Evolutionary conservation across 2,888 invertebrate genomes (phyloP), one percentile per base, ranked within the genome.

Genomic region (Heliconius charithonia): DNA sequence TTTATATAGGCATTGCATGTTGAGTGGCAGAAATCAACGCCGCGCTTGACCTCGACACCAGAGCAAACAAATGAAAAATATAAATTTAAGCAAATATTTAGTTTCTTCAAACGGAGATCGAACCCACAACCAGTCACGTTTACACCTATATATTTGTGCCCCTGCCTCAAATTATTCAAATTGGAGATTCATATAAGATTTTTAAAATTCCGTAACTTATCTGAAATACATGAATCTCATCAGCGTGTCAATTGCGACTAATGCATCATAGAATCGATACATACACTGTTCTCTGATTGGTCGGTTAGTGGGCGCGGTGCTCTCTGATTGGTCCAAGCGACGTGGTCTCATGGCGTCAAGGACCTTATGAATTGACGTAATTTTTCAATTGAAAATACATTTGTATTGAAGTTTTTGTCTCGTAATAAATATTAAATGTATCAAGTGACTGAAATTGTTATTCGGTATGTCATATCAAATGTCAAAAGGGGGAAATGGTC

Each of bases 341-440:
- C 69, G 77, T 82, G 80, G 82, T 75, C 84, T 89, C 87, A 89
- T 85, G 7, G 89, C 88, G 88, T 87, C 88, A 90, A 90, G 91
- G 91, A 84, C 90, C 92, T 90, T 51, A 83, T 89, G 84, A 87
- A 91, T 89, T 88, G 89, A 86, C 85, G 86, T 87, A 90, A 90
- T 91, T 91, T 92, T 91, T 91, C 90, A 90, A 92, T 91, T 90
- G 88, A 88, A 85, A 87, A 85, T 82, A 83, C 84, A 85, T 82
- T 82, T 76, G 75, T 80, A 81, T 83, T 83, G 80, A 81, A 79
- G 82, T 84, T 84, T 75, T 83, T 81, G 82, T 83, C 76, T 79
- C 76, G 74, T 79, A 81, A 81, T 82, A 82, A 81, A 83, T 81
- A 78, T 79, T 63, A 62, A 73, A 77, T 79, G 59, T 65, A 73